Conservation (phyloP, 2,797 vertebrate species). For the Enteromius paludinosus region DNA sequence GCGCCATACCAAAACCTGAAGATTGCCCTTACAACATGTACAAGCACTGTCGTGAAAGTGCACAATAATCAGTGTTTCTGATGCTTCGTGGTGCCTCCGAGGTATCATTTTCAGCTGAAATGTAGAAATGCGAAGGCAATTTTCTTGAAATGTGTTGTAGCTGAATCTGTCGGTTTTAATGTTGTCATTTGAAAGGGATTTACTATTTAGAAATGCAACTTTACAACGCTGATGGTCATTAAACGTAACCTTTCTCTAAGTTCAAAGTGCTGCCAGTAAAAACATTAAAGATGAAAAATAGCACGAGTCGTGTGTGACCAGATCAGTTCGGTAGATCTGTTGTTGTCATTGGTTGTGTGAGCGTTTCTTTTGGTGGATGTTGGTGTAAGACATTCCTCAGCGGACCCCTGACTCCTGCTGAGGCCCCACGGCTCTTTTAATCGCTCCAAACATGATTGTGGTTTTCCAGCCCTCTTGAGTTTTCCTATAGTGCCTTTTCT, state of each 20-base stretch:
- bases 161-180: no score
- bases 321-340: neutral
- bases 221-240: neutral
- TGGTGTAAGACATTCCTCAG: constrained; percentile 5
- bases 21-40: neutral
- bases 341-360: constrained; percentile 1
- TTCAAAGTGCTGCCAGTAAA: neutral
- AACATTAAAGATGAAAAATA: no score
- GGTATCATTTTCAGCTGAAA: neutral
- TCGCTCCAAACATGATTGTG: neutral
- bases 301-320: neutral
- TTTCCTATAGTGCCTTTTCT: neutral
- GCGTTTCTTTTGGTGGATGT: neutral
- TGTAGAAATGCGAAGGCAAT: neutral
- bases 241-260: neutral
- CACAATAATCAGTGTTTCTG: neutral
- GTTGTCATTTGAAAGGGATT: no score
- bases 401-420: neutral
- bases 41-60: neutral
- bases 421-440: neutral
- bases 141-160: neutral
- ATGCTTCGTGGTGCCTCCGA: neutral
- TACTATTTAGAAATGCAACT: neutral
- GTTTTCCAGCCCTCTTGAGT: neutral
- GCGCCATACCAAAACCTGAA: neutral